Evolutionary conservation across 1,140 invertebrate genomes (phyloP).

Genomic region (Sweltsa coloradensis): DNA sequence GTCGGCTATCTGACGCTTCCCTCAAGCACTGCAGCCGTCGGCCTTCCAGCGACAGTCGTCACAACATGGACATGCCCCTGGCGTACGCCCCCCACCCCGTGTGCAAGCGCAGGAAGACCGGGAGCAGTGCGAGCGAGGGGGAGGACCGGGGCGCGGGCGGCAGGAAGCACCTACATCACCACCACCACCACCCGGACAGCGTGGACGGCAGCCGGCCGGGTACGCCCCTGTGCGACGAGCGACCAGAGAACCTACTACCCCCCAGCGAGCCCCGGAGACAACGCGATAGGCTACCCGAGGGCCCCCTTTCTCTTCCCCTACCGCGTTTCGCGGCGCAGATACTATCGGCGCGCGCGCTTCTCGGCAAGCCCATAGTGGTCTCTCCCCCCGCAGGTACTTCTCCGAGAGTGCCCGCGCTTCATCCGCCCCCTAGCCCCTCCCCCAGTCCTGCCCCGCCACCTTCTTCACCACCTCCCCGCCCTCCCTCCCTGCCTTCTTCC

Average conservation of each 20-base stretch:
- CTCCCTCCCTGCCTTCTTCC: slow-evolving; percentile 18
- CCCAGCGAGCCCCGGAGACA: slow-evolving; percentile 57
- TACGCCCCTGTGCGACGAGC: slow-evolving; percentile 71
- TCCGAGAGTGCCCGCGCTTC: not conserved
- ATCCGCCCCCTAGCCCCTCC: not conserved
- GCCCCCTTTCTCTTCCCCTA: slow-evolving; percentile 63
- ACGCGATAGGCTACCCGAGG: slow-evolving; percentile 43
- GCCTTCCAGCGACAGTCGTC: not conserved
- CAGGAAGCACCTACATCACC: slow-evolving; percentile 9
- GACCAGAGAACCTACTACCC: slow-evolving; percentile 52
- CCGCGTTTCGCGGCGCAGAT: slow-evolving; percentile 73
- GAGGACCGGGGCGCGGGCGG: slow-evolving; percentile 21
- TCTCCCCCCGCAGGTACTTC: not conserved
- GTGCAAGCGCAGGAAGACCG: slow-evolving; percentile 31
- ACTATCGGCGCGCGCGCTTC: slow-evolving; percentile 29
- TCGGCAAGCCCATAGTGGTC: not conserved
- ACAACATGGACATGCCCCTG: not conserved
- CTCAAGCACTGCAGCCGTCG: slow-evolving; percentile 10
- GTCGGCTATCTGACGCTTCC: slow-evolving; percentile 9
- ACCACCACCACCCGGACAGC: slow-evolving; percentile 28
- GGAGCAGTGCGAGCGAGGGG: slow-evolving; percentile 26
- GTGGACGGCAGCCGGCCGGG: slow-evolving; percentile 56
- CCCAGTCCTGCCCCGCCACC: slow-evolving; percentile 6
- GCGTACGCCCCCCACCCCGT: slow-evolving; percentile 21
- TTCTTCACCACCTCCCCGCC: slow-evolving; percentile 15